These are phyloP conservation scores for Drosophila robusta DNA, from an alignment of 2,888 invertebrate genomes.

Conservation along the genomic window DNA sequence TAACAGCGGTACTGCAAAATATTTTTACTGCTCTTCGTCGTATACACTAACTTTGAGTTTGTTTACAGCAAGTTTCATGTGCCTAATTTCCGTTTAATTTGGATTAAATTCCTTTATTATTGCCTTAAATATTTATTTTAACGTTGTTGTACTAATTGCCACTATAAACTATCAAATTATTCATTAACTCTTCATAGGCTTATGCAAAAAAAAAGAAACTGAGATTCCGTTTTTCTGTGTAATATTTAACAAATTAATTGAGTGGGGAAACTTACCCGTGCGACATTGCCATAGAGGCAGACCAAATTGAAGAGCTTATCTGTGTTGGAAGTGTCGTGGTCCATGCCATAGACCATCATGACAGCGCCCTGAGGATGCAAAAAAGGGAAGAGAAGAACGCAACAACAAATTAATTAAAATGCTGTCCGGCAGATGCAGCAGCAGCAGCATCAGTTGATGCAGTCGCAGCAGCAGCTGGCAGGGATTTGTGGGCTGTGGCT, in stretches of 20 bases:
- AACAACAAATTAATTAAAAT: conserved; percentile 66
- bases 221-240: conserved; percentile 3
- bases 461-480: conserved; percentile 13
- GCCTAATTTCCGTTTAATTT: no score
- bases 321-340: conserved; percentile 96
- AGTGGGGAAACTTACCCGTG: conserved; percentile 90
- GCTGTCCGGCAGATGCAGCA: conserved; percentile 40
- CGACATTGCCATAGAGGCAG: conserved; percentile 99
- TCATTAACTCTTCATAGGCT: conserved; percentile 24
- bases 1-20: no score
- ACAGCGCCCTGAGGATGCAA: conserved; percentile 91
- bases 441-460: conserved; percentile 17
- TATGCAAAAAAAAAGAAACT: conserved; percentile 12
- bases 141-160: no score
- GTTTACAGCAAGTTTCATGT: no score
- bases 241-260: conserved; percentile 45
- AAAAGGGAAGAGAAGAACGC: conserved; percentile 16
- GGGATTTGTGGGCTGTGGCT: conserved; percentile 26
- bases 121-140: no score
- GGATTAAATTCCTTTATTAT: no score
- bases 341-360: conserved; percentile 99
- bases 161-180: conserved; percentile 1
- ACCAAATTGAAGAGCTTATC: conserved; percentile 98
- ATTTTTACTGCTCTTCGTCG: no score
- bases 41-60: no score